phyloP scores from a whole-genome alignment of 2,113 vertebrate species.

The Chaetops frenatus region DNA sequence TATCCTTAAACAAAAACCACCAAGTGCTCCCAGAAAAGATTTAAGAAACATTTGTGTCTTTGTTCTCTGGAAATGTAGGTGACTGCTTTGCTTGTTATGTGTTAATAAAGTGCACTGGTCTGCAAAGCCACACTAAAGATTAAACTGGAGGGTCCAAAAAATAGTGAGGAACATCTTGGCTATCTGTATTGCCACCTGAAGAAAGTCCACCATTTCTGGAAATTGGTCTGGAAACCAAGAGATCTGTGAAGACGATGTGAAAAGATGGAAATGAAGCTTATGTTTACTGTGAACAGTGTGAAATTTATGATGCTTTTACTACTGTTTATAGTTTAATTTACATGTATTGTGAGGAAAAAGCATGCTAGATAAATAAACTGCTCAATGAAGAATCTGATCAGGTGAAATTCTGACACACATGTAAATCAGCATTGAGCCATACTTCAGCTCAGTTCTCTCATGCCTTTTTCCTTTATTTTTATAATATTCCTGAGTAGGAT shows the following conservation, averaged over 20 bases:
- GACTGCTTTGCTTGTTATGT: neutral
- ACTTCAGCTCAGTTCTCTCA: neutral
- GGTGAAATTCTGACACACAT: neutral
- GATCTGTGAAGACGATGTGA: neutral
- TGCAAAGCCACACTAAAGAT: neutral
- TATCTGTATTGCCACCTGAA: neutral
- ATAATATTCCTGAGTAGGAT: neutral
- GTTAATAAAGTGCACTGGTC: neutral
- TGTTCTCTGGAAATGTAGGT: neutral
- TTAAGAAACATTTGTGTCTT: neutral
- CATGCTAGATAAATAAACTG: neutral
- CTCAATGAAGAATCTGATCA: neutral
- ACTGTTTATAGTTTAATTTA: neutral
- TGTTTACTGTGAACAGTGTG: neutral
- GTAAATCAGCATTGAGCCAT: neutral
- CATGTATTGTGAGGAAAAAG: neutral
- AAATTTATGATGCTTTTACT: neutral
- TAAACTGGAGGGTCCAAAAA: neutral
- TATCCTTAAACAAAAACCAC: neutral
- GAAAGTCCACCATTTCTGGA: neutral
- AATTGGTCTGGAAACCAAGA: neutral
- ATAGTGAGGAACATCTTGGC: neutral
- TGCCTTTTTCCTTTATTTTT: neutral
- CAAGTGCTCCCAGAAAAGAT: neutral
- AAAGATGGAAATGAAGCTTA: neutral